Base-by-base conservation (phyloP, 1,140 invertebrate genomes). In the Ceratina japonica region DNA sequence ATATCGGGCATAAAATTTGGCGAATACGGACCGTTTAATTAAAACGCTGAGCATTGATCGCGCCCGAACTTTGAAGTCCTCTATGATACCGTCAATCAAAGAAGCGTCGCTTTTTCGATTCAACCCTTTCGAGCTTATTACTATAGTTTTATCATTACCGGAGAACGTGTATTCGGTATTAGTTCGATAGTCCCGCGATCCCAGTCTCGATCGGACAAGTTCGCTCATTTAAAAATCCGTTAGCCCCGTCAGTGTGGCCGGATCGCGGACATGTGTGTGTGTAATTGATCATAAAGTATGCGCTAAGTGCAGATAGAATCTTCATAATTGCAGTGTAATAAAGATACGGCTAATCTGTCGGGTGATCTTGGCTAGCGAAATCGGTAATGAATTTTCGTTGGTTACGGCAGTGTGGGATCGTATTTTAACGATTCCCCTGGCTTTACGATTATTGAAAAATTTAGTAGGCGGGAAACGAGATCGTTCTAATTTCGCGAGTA, bases 281-380 rank as follows among this genome's bases (percentile, higher is more conserved):
- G n/a, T n/a, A 69, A 69, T 59, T 37, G 74, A 69, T 76, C 54
- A 59, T 56, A n/a, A 69, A 61, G 64, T 44, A 51, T 24, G 52
- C n/a, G 37, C 5, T 44, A 44, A 44, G 37, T 49, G 54, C 52
- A 15, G 64, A 76, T 58, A 69, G 10, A 24, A 52, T 68, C 54
- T 69, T 59, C 18, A 69, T 76, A 76, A 76, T 69, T 69, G 22
- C 74, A 0, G 18, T 2, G 44, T 56, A 59, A 76, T 76, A 76
- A 76, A 76, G 64, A 69, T 61, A 76, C 22, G 64, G 51, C 74
- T 61, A 76, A 76, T 76, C 74, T 61, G 27, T 0, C 18, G 15
- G 12, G 12, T 27, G 65, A 69, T 69, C 64, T 31, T 44, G 37
- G 44, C 56, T 31, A 20, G 18, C 54, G 18, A 16, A 15, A 2